Evolutionary conservation across 2,113 vertebrate species (phyloP).

Genomic region (Cyphotilapia sp.): DNA sequence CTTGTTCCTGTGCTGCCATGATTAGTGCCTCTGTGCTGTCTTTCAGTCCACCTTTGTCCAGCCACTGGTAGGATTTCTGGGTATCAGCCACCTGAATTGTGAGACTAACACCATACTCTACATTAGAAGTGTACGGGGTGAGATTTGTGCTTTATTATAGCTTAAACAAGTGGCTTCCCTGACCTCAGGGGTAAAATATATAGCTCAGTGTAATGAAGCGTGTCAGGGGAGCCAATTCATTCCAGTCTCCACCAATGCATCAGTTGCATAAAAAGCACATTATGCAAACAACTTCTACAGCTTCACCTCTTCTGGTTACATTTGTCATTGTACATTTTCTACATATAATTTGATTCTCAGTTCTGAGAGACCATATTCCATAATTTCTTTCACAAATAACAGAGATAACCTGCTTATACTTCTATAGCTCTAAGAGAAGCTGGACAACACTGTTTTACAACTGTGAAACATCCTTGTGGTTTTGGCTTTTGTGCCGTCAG

Average conservation of each 20-base stretch:
- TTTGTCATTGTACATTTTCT: constrained; percentile 33
- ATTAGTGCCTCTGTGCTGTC: neutral
- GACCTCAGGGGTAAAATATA: constrained; percentile 7
- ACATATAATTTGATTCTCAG: constrained; percentile 2
- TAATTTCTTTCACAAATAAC: neutral
- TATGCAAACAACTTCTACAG: constrained; percentile 27
- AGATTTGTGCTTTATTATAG: constrained; percentile 15
- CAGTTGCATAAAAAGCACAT: constrained; percentile 8
- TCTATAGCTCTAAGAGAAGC: neutral
- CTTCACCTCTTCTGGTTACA: constrained; percentile 7
- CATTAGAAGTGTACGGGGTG: neutral
- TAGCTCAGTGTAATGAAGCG: constrained; percentile 25
- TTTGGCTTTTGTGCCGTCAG: neutral
- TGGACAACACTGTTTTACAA: neutral
- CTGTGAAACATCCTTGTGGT: neutral
- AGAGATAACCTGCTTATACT: neutral
- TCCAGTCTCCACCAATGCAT: constrained; percentile 14
- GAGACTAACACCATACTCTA: neutral
- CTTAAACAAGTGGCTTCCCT: constrained; percentile 19
- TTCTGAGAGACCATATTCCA: neutral
- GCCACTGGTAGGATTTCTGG: neutral
- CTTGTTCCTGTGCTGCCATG: neutral
- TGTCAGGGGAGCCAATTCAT: constrained; percentile 17
- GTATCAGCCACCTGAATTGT: neutral
- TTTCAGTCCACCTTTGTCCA: neutral